Evolutionary conservation across 1,140 invertebrate genomes (phyloP).

Genomic region (Caerostris darwini): DNA sequence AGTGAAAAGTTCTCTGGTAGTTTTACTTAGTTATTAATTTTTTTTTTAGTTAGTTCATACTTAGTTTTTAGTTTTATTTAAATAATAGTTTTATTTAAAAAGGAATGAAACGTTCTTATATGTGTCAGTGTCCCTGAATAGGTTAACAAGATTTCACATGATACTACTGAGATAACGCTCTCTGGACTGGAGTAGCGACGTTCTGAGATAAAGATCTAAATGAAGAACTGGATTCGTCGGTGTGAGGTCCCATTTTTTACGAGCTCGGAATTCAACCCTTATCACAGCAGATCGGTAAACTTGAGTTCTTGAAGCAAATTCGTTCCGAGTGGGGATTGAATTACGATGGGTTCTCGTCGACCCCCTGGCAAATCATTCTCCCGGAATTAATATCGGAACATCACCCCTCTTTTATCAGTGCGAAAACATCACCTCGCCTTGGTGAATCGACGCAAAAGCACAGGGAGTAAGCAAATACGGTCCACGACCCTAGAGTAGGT

Average conservation of each 20-base stretch:
- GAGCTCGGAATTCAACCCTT: slow-evolving; percentile 8
- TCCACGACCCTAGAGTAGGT: not conserved
- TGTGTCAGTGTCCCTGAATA: too few relatives aligned
- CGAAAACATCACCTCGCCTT: slow-evolving; percentile 26
- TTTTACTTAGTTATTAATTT: not conserved
- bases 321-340: slow-evolving; percentile 25
- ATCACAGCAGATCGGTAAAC: not conserved
- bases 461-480: not conserved
- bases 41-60: too few relatives aligned
- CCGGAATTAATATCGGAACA: slow-evolving; percentile 32
- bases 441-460: not conserved
- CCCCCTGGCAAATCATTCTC: not conserved
- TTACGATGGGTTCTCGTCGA: not conserved
- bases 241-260: not conserved
- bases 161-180: not conserved
- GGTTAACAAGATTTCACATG: not conserved
- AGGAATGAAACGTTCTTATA: not conserved
- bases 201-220: not conserved
- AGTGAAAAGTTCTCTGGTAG: too few relatives aligned
- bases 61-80: too few relatives aligned
- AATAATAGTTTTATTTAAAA: not conserved
- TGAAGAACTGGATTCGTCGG: not conserved
- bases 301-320: not conserved
- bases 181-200: not conserved
- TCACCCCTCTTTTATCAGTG: slow-evolving; percentile 21